These are phyloP conservation scores for Lasioglossum malachurum DNA, from an alignment of 2,888 invertebrate genomes.

Conservation along the genomic window DNA sequence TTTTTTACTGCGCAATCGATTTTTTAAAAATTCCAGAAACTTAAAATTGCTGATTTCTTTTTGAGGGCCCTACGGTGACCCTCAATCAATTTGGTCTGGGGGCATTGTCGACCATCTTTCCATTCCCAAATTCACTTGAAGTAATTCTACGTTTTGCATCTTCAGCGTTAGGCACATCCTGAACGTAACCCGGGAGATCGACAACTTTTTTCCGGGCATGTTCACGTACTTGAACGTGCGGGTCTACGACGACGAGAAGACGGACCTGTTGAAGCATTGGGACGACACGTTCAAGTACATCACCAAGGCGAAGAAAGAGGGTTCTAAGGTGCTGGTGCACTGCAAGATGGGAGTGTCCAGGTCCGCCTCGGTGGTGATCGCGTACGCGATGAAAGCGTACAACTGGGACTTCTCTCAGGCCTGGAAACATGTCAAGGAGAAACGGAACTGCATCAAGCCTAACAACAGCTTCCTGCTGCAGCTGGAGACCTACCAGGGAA, in stretches of 20 bases:
- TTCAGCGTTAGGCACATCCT: constrained; percentile 97
- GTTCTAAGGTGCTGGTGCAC: constrained; percentile 98
- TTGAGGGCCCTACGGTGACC: too few relatives aligned
- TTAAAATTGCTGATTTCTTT: too few relatives aligned
- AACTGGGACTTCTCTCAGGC: constrained; percentile 97
- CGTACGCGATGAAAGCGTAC: constrained; percentile 99
- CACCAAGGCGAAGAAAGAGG: constrained; percentile 94
- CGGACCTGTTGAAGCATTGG: constrained; percentile 98
- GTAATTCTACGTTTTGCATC: constrained; percentile 57
- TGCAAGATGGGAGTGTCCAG: constrained; percentile 99
- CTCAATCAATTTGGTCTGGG: too few relatives aligned
- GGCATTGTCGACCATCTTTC: too few relatives aligned
- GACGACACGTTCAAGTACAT: constrained; percentile 99
- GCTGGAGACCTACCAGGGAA: constrained; percentile 97
- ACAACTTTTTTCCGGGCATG: constrained; percentile 99
- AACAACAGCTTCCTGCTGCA: constrained; percentile 98
- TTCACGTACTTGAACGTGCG: constrained; percentile 98
- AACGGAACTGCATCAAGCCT: constrained; percentile 97
- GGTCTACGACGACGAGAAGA: constrained; percentile 98
- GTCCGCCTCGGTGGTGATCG: constrained; percentile 99
- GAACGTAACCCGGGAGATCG: constrained; percentile 99
- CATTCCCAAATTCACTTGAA: background rate
- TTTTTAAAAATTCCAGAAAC: too few relatives aligned
- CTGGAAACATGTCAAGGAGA: constrained; percentile 94
- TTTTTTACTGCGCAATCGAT: too few relatives aligned